phyloP scores from a whole-genome alignment of 2,888 invertebrate genomes.

The Zygaena filipendulae region DNA sequence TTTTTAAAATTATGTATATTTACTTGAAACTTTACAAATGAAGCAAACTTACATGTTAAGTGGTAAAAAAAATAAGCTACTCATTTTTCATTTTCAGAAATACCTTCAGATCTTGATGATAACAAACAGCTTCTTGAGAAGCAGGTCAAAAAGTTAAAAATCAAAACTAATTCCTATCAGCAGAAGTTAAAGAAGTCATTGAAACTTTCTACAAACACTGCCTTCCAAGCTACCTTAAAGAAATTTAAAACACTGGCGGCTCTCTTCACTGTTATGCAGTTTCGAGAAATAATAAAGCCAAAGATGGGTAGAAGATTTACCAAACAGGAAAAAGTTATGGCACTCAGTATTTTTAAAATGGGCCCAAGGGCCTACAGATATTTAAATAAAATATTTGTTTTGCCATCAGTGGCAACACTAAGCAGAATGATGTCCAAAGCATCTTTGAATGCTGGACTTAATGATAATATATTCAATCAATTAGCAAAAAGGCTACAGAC shows the following conservation, averaged over 20 bases:
- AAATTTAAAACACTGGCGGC: constrained; percentile 6
- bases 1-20: too few species aligned
- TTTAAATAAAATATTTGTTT: constrained; percentile 11
- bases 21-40: too few species aligned
- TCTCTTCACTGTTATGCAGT: constrained; percentile 10
- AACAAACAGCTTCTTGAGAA: too few species aligned
- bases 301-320: constrained; percentile 13
- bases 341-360: constrained; percentile 10
- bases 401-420: constrained; percentile 13
- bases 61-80: too few species aligned
- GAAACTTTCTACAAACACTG: constrained; percentile 4
- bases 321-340: constrained; percentile 12
- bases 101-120: too few species aligned
- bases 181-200: constrained; percentile 10
- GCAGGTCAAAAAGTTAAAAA: too few species aligned
- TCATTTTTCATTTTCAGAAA: too few species aligned
- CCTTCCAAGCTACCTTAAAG: constrained; percentile 3
- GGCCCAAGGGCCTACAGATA: constrained; percentile 10
- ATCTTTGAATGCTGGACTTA: constrained; percentile 11
- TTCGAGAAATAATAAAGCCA: constrained; percentile 8
- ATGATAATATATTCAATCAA: constrained; percentile 13
- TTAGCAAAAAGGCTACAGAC: constrained; percentile 8
- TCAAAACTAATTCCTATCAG: too few species aligned
- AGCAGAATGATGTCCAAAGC: constrained; percentile 10
- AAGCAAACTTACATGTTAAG: too few species aligned